Evolutionary conservation across 2,797 vertebrate genomes (phyloP).

Genomic region (Podargus strigoides): DNA sequence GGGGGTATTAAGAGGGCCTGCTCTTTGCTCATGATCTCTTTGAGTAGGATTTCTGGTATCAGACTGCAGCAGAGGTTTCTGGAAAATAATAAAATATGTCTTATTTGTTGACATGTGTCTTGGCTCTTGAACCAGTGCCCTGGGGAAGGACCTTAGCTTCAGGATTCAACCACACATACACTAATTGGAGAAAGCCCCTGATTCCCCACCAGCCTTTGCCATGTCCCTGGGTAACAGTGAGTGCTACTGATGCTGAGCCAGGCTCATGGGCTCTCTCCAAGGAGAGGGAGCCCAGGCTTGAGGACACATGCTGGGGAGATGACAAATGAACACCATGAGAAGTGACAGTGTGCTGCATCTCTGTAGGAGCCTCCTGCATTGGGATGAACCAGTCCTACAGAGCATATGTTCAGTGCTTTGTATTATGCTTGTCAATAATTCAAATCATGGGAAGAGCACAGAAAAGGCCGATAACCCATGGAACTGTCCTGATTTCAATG

Average conservation of each 20-base stretch:
- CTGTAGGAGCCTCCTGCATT: background rate
- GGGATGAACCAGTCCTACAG: background rate
- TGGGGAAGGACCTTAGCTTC: slow-evolving; percentile 35
- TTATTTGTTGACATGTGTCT: slow-evolving; percentile 23
- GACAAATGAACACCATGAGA: slow-evolving; percentile 15
- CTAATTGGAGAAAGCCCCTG: slow-evolving; percentile 52
- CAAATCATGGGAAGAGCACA: background rate
- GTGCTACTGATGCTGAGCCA: background rate
- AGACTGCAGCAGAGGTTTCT: background rate
- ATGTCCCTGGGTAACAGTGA: slow-evolving; percentile 11
- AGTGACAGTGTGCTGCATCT: slow-evolving; percentile 12
- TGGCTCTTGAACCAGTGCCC: background rate
- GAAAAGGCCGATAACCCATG: background rate
- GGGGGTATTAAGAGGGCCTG: background rate
- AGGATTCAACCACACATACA: slow-evolving; percentile 17
- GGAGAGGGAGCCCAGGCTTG: background rate
- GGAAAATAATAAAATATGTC: background rate
- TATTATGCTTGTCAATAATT: background rate
- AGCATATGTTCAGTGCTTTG: background rate
- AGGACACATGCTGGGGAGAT: background rate
- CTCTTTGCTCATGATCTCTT: background rate
- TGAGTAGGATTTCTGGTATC: background rate
- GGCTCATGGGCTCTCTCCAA: background rate
- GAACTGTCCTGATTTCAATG: background rate
- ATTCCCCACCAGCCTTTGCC: slow-evolving; percentile 65